These are phyloP conservation scores for Lacerta viridis DNA, from an alignment of 2,797 vertebrate genomes.

Conservation along the genomic window DNA sequence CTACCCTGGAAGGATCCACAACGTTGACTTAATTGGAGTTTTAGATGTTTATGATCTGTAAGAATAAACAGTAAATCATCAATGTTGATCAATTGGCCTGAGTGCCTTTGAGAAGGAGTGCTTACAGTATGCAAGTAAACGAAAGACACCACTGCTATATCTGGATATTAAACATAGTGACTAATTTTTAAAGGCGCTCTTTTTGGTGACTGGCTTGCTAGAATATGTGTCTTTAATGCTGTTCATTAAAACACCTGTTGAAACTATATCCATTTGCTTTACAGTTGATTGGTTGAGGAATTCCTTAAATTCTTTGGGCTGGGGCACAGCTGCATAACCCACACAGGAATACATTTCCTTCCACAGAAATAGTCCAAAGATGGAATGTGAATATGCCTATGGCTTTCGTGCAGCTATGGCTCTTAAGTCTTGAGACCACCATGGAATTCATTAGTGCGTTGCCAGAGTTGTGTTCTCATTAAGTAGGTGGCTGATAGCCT, in stretches of 20 bases:
- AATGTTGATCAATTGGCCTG: constrained; percentile 58
- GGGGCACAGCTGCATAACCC: not conserved
- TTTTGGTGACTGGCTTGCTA: constrained; percentile 17
- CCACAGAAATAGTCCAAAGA: not conserved
- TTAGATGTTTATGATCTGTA: constrained; percentile 69
- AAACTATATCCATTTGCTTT: not conserved
- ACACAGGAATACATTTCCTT: not conserved
- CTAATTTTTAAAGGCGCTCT: constrained; percentile 49
- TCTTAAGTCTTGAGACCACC: not conserved
- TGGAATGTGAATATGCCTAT: not conserved
- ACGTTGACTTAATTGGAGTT: constrained; percentile 66
- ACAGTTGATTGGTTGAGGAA: not conserved
- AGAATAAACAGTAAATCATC: constrained; percentile 68
- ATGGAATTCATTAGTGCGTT: not conserved
- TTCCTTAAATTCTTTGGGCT: not conserved
- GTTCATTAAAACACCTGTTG: constrained; percentile 40
- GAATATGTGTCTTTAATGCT: constrained; percentile 25
- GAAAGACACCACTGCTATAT: constrained; percentile 34
- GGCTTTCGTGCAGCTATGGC: not conserved
- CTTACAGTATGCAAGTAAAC: constrained; percentile 29
- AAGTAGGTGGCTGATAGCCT: not conserved
- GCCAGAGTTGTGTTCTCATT: not conserved
- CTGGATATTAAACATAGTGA: constrained; percentile 6
- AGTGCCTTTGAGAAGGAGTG: constrained; percentile 62
- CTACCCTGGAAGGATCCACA: constrained; percentile 68